Evolutionary conservation across 2,113 vertebrate species (phyloP), one percentile per base, ranked within the genome.

Genomic region (Neodontobutis hainanensis): DNA sequence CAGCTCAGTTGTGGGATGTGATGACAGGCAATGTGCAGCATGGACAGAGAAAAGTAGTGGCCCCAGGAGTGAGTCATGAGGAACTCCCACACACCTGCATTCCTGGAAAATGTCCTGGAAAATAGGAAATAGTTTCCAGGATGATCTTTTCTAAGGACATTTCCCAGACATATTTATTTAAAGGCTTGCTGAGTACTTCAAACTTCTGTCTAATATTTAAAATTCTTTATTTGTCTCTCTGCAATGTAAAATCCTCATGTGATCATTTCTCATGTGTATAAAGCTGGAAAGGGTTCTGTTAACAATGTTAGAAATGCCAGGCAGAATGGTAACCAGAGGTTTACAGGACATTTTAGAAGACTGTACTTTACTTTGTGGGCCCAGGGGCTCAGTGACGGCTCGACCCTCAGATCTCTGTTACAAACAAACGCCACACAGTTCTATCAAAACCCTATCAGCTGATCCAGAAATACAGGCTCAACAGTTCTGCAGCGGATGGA

Each of bases 361-460:
- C 58, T 55, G 57, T 65, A 68, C 72, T 73, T 83, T 74, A 77
- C 61, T 12, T 34, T 47, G 47, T 62, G 62, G 42, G 16, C 27
- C 34, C 15, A 42, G 16, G 16, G 6, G 40, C 55, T 56, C 60
- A n/a, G 6, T 51, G 61, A 38, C 48, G 27, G n/a, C 38, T 8
- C 19, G 19, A 27, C 19, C 58, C 64, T 81, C 57, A 72, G 68
- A 81, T 84, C 79, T 67, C 70, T 11, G 48, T 84, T 71, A 73
- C 78, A 64, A 16, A 38, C 48, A 50, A 35, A 53, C 32, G 51
- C 42, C 52, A 46, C 16, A 2, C 15, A 19, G 15, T n/a, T n/a
- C n/a, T n/a, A n/a, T 43, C 60, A 52, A 62, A 51, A 34, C 43
- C 58, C 27, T 43, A 34, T 62, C 32, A 43, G 35, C 56, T 58